Base-by-base conservation (phyloP, 2,888 invertebrate species). In the Eristalinus aeneus region DNA sequence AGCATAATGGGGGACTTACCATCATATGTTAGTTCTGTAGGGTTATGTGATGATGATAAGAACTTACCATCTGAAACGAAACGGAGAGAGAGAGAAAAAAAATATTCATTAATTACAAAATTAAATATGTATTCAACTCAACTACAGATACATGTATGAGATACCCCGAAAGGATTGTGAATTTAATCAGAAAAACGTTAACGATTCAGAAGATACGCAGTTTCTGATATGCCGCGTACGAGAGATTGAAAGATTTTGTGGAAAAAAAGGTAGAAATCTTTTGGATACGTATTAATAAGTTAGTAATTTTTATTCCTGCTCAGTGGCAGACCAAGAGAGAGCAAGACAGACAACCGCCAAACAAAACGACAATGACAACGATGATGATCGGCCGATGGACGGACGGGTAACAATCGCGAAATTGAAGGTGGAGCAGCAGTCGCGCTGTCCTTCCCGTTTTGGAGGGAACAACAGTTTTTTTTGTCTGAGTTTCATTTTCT, bases 1-100 rank as follows among this genome's bases (percentile, higher is more conserved):
- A 87, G 68, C 72, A 84, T 82, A 67, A 82, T 83, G 83, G 82
- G 92, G 90, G 91, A 92, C 92, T 92, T 92, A 92, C 92, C 92
- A 91, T 92, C 92, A 89, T 92, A 92, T 91, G 92, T 92, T 92
- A 92, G 92, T 92, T 92, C 92, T 92, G 92, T 90, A 92, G 92
- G 91, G 91, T 92, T 92, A 91, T 92, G 91, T 92, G 92, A 79
- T 87, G 88, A 92, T 92, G 92, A 92, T 91, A 92, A 92, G 92
- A 91, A 92, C 92, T 92, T 92, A 92, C 92, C 92, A 92, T 92
- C 92, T 92, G 92, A 81, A 92, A 92, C 75, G 87, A 91, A 36
- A 46, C 46, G n/a, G 27, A 27, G 27, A 27, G 27, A 27, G 27
- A 91, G 34, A 89, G 39, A 88, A 78, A 64, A 60, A 68, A 61